Evolutionary conservation across 2,113 vertebrate species (phyloP), one percentile per base, ranked within the genome.

Genomic region (Eleginops maclovinus): DNA sequence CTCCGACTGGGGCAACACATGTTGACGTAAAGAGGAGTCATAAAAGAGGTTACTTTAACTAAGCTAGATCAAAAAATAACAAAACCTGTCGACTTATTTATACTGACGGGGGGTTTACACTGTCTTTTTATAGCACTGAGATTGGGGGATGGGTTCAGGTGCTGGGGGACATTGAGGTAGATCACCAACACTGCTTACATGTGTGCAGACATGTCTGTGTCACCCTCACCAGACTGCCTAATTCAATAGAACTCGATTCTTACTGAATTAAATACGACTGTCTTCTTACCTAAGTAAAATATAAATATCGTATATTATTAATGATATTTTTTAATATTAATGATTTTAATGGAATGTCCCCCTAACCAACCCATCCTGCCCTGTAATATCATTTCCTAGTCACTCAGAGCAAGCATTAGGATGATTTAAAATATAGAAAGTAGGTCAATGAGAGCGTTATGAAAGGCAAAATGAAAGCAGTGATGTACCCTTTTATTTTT

Each of bases 391-490:
- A 16, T 76, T 78, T 65, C 77, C 72, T 60, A 1, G 64, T 81
- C 73, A 69, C 66, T 70, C 58, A 10, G 79, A 89, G 82, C 76
- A 83, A 89, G 82, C 76, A 84, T 88, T 79, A 87, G 78, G 64
- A 79, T 87, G 81, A 87, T 88, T 90, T 88, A 79, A 84, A 92
- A 90, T 79, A 77, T 58, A 82, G 62, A 80, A 91, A 87, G 81
- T 91, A 82, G 90, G 90, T 92, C 83, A 90, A 72, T 59, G 81
- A 69, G 59, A 85, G 85, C 76, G 68, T 89, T 88, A 79, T 77
- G 65, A 86, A 88, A 89, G 58, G 70, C 66, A 61, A 53, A 88
- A 83, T 70, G 54, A 79, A 79, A 67, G 74, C 76, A 70, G 78
- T 79, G 79, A 80, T 54, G 54, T 61, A 79, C 81, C 65, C 75